phyloP scores from a whole-genome alignment of 2,888 invertebrate genomes.

The Cantharis lateralis region DNA sequence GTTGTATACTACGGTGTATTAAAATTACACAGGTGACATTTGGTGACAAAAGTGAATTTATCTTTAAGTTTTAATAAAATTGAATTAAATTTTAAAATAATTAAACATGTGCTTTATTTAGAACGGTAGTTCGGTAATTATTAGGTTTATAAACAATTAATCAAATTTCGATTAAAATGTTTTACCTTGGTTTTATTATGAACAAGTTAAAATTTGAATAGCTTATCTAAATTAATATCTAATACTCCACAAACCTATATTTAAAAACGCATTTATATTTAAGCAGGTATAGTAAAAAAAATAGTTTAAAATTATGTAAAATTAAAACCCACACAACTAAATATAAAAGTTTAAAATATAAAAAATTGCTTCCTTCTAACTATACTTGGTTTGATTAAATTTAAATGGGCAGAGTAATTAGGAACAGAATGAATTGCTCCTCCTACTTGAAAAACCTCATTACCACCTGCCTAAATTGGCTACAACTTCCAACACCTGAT shows the following conservation, averaged over 20 bases:
- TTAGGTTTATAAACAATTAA: slow-evolving; percentile 18
- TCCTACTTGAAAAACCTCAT: slow-evolving; percentile 19
- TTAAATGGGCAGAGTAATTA: slow-evolving; percentile 36
- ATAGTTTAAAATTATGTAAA: slow-evolving; percentile 23
- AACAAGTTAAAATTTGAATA: slow-evolving; percentile 28
- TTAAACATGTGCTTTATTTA: slow-evolving; percentile 3
- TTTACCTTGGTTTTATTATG: slow-evolving; percentile 12
- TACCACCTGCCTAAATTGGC: slow-evolving; percentile 31
- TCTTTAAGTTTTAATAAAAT: neutral
- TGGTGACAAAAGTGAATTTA: neutral
- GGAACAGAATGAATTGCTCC: slow-evolving; percentile 30
- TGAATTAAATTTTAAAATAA: neutral
- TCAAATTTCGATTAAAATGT: slow-evolving; percentile 29
- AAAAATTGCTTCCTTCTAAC: slow-evolving; percentile 28
- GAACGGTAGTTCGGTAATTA: slow-evolving; percentile 26
- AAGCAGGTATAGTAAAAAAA: slow-evolving; percentile 10
- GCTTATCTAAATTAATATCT: slow-evolving; percentile 33
- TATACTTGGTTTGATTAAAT: slow-evolving; percentile 33
- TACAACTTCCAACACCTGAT: slow-evolving; percentile 32
- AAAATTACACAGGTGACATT: neutral
- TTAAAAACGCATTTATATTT: slow-evolving; percentile 28
- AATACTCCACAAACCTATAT: slow-evolving; percentile 23
- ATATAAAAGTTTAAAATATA: slow-evolving; percentile 4
- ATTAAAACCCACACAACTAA: slow-evolving; percentile 28
- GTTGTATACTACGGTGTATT: neutral